Percentiles rank a stretch among this genome's conserved stretches.
These are phyloP conservation scores for Microctonus brassicae DNA, from an alignment of 2,888 invertebrate species.

Conservation along the genomic window DNA sequence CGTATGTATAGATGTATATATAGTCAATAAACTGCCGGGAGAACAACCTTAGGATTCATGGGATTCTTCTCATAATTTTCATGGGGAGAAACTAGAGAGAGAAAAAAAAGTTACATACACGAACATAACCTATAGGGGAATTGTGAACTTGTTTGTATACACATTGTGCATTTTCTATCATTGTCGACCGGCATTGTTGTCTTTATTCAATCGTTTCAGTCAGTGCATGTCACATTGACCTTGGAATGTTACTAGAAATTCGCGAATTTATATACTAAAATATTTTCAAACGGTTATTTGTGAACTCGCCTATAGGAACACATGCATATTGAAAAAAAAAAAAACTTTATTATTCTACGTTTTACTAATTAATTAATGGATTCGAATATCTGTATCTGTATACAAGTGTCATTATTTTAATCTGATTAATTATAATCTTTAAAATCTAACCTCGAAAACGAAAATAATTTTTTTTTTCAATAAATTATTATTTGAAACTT, in stretches of 20 bases:
- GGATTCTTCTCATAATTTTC: constrained; percentile 42
- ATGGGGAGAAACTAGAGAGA: constrained; percentile 25
- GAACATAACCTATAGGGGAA: constrained; percentile 23
- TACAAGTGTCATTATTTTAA: too few relatives aligned
- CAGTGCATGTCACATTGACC: not conserved
- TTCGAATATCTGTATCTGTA: too few relatives aligned
- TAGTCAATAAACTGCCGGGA: not conserved
- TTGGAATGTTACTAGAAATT: not conserved
- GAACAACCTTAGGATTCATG: constrained; percentile 16
- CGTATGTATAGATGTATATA: not conserved
- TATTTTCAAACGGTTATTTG: not conserved
- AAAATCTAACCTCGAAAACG: too few relatives aligned
- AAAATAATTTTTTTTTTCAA: too few relatives aligned
- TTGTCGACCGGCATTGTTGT: not conserved
- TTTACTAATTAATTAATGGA: too few relatives aligned
- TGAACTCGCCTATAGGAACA: not conserved
- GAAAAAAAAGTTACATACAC: constrained; percentile 6
- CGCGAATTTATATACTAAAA: not conserved
- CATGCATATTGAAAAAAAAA: not conserved
- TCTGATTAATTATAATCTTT: too few relatives aligned
- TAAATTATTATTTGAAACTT: too few relatives aligned
- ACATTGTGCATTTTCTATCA: not conserved
- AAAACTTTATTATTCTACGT: not conserved
- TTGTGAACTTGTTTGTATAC: too few relatives aligned
- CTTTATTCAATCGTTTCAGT: not conserved